Evolutionary conservation across 2,113 vertebrate species (phyloP).

Genomic region (Anarhynchus alexandrinus): DNA sequence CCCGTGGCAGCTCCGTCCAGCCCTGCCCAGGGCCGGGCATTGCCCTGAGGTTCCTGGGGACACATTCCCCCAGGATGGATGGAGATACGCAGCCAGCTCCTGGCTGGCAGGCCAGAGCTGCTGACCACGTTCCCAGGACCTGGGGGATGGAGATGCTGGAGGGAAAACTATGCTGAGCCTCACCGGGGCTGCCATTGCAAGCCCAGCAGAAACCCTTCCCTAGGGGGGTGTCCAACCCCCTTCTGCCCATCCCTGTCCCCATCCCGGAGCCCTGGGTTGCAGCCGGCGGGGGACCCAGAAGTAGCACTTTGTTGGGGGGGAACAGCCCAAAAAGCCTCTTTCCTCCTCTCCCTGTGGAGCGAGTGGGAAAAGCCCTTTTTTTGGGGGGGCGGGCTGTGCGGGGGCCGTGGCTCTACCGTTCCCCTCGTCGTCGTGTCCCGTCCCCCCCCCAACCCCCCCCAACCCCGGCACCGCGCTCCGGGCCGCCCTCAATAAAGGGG

Average conservation of each 20-base stretch:
- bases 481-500: constrained; percentile 56
- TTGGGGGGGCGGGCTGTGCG: neutral
- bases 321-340: neutral
- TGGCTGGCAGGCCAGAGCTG: neutral
- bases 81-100: neutral
- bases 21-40: neutral
- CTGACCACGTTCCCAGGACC: neutral
- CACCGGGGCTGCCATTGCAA: neutral
- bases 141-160: neutral
- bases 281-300: neutral
- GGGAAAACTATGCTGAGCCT: neutral
- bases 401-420: neutral
- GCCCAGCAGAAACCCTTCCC: neutral
- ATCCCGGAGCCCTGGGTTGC: neutral
- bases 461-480: neutral
- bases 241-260: too few species aligned
- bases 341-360: neutral
- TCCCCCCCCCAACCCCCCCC: too few species aligned
- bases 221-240: neutral
- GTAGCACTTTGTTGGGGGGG: neutral
- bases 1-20: neutral
- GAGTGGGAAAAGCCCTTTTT: neutral
- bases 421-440: neutral
- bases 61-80: neutral
- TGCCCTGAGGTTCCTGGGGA: neutral